phyloP scores from a whole-genome alignment of 2,888 invertebrate species.

The Acleris cristana region DNA sequence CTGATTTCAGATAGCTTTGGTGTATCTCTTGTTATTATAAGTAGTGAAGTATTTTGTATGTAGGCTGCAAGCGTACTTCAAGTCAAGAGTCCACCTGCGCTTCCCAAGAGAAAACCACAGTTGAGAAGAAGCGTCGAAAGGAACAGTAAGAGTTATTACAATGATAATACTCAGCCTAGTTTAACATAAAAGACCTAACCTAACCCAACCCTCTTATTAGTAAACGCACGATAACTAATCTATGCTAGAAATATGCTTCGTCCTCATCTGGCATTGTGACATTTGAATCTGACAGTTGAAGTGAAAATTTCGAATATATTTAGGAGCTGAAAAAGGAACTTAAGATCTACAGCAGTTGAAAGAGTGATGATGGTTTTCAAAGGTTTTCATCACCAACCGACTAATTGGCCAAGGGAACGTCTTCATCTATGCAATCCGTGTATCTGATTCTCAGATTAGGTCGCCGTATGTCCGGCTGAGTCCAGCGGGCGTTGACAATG shows the following conservation, averaged over 20 bases:
- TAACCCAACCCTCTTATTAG: too few species aligned
- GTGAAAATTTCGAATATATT: too few species aligned
- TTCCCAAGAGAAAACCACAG: background rate
- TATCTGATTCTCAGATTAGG: conserved; percentile 53
- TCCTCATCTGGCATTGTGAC: too few species aligned
- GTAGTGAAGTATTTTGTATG: background rate
- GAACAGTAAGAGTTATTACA: background rate
- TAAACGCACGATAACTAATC: too few species aligned
- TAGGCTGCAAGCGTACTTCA: background rate
- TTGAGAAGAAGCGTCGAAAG: background rate
- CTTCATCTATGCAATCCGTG: conserved; percentile 24
- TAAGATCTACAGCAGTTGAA: too few species aligned
- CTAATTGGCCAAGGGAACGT: background rate
- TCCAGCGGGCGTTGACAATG: conserved; percentile 71
- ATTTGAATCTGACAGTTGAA: too few species aligned
- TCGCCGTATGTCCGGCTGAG: conserved; percentile 65
- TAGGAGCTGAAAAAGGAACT: too few species aligned
- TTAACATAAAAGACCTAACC: too few species aligned
- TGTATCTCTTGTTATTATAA: background rate
- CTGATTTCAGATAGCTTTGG: too few species aligned
- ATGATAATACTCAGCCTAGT: too few species aligned
- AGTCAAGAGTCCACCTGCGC: background rate
- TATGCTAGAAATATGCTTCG: too few species aligned
- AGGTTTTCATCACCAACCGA: background rate
- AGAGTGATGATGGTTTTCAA: too few species aligned